These are phyloP conservation scores for Rhombomys opimus DNA, from an alignment of 2,113 vertebrate genomes.

Conservation along the genomic window DNA sequence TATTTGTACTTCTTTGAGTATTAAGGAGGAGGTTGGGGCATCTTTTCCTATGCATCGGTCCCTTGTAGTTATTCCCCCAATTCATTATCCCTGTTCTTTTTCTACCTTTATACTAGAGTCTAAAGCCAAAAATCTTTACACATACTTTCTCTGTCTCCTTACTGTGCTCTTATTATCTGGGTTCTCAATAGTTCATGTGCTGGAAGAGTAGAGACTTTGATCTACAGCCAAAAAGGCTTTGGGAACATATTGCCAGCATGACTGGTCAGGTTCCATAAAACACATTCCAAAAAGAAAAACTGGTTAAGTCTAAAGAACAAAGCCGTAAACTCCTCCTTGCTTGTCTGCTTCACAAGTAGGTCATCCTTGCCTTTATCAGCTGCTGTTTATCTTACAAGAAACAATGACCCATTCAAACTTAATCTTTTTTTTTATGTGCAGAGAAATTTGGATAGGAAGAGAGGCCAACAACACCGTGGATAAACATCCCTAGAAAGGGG, in stretches of 20 bases:
- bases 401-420: constrained; percentile 68
- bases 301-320: constrained; percentile 64
- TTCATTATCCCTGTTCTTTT: constrained; percentile 19
- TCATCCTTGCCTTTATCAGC: constrained; percentile 40
- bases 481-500: neutral
- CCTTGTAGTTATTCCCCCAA: constrained; percentile 47
- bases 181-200: neutral
- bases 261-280: constrained; percentile 68
- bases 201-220: neutral
- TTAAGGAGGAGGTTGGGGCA: neutral
- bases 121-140: constrained; percentile 42
- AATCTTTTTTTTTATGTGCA: constrained; percentile 46
- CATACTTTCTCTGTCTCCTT: neutral
- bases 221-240: constrained; percentile 50
- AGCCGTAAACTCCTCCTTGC: constrained; percentile 52
- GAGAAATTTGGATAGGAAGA: constrained; percentile 55
- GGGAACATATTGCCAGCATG: constrained; percentile 18
- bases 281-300: constrained; percentile 67
- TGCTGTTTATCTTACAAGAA: constrained; percentile 57
- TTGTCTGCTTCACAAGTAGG: constrained; percentile 61
- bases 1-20: constrained; percentile 34
- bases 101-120: neutral
- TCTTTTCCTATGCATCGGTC: neutral
- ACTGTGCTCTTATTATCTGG: constrained; percentile 23
- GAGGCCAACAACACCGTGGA: neutral